Conservation (phyloP, 2,797 vertebrate genomes). For the Coendou prehensilis region DNA sequence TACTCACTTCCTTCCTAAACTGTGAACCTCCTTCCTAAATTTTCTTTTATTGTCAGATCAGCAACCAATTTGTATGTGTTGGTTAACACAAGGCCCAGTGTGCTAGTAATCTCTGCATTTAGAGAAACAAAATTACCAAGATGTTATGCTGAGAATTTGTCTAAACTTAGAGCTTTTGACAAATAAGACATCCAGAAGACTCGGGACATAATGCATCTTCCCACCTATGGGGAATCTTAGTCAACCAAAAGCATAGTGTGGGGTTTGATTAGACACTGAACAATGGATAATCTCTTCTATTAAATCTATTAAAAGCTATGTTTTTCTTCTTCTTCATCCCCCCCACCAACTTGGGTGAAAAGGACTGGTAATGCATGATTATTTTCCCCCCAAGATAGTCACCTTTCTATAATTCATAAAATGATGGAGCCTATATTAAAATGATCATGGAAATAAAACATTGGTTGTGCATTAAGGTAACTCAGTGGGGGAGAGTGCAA, state of each 20-base stretch:
- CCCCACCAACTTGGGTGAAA: not conserved
- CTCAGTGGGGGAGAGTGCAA: not conserved
- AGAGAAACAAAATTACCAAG: not conserved
- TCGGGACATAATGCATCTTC: not conserved
- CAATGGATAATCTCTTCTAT: not conserved
- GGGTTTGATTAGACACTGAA: not conserved
- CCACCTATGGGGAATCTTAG: not conserved
- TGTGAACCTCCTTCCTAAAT: not conserved
- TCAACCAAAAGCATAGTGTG: not conserved
- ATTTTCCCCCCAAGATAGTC: not conserved
- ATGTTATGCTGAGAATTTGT: not conserved
- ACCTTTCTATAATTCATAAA: not conserved
- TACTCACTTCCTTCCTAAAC: not conserved
- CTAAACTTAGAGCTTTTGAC: not conserved
- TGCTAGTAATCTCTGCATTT: not conserved
- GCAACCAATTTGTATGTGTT: not conserved
- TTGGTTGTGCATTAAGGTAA: not conserved
- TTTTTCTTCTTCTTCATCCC: not conserved
- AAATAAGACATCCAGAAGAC: not conserved
- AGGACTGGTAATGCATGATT: not conserved
- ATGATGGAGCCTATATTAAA: not conserved
- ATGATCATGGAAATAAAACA: not conserved
- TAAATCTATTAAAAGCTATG: not conserved
- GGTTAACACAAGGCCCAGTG: not conserved
- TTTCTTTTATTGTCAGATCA: constrained; percentile 8